Evolutionary conservation across 2,113 vertebrate genomes (phyloP).

Genomic region (Scopus umbretta): DNA sequence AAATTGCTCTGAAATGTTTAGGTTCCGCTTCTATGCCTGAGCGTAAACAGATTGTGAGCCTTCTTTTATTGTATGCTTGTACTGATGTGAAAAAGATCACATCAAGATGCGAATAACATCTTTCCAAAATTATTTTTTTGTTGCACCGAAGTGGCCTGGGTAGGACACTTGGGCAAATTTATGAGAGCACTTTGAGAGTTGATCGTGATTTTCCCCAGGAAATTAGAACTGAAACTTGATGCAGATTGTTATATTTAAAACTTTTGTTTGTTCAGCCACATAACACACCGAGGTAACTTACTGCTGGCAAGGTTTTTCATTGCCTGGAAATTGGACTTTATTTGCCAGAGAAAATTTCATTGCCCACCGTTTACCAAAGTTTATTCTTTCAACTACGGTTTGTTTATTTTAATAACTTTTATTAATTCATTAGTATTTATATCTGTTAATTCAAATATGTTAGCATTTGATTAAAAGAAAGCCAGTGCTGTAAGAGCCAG

Average conservation of each 20-base stretch:
- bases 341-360: not conserved
- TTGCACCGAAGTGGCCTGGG: not conserved
- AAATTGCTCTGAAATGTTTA: not conserved
- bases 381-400: not conserved
- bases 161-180: not conserved
- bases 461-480: not conserved
- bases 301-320: not conserved
- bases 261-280: not conserved
- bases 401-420: not conserved
- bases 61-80: not conserved
- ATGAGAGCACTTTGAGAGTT: not conserved
- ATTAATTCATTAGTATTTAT: not conserved
- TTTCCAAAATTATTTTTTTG: not conserved
- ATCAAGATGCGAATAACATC: not conserved
- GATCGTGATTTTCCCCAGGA: not conserved
- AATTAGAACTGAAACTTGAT: not conserved
- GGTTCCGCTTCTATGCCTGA: not conserved
- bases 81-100: not conserved
- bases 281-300: not conserved
- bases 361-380: not conserved
- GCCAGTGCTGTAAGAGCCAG: not conserved
- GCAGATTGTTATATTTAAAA: not conserved
- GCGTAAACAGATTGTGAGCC: not conserved
- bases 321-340: not conserved
- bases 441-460: not conserved